Conservation (phyloP, 2,113 vertebrate genomes). For the Taxidea taxus region DNA sequence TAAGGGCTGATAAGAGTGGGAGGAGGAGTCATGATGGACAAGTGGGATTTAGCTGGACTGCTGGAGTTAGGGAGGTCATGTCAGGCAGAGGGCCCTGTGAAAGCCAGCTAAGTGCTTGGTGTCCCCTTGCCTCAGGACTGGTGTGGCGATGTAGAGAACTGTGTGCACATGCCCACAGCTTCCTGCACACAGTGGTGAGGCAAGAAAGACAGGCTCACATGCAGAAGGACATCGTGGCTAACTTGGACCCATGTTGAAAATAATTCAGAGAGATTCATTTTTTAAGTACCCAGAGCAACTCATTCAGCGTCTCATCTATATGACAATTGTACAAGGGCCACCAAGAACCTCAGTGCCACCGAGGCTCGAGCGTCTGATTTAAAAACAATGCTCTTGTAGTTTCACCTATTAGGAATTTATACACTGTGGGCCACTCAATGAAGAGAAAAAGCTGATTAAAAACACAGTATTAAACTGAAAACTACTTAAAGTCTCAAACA, state of each 20-base stretch:
- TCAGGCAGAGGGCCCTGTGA: background rate
- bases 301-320: background rate
- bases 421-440: background rate
- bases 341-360: background rate
- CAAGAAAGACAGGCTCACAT: background rate
- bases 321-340: background rate
- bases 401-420: background rate
- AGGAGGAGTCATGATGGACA: background rate
- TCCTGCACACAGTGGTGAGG: background rate
- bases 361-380: background rate
- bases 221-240: background rate
- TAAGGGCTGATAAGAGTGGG: background rate
- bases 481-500: slow-evolving; percentile 1
- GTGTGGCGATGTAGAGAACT: background rate
- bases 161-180: background rate
- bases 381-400: background rate
- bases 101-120: background rate
- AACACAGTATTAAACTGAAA: background rate
- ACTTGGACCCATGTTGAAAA: background rate
- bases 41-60: background rate
- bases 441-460: background rate
- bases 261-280: background rate
- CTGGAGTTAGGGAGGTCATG: background rate
- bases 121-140: background rate
- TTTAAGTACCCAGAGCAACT: background rate